Conservation (phyloP, 2,797 vertebrate species). For the Hypotaenidia philippensis region DNA sequence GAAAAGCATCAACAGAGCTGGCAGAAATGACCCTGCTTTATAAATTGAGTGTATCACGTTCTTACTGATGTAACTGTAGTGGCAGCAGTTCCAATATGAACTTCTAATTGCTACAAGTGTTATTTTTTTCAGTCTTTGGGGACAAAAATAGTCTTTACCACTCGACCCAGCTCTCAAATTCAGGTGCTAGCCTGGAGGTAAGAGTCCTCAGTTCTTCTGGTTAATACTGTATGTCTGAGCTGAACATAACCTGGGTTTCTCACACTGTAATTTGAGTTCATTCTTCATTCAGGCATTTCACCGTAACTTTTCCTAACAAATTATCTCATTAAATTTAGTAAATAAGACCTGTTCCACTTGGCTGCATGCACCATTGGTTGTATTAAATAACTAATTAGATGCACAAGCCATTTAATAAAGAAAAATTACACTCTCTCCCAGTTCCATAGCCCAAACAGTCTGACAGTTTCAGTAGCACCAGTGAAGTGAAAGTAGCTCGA, state of each 20-base stretch:
- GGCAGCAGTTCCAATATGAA: background rate
- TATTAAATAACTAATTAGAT: conserved; percentile 29
- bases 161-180: background rate
- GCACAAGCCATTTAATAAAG: background rate
- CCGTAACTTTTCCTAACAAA: conserved; percentile 34
- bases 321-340: conserved; percentile 26
- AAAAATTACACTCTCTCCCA: background rate
- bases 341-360: conserved; percentile 54
- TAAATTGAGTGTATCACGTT: background rate
- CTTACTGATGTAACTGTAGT: background rate
- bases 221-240: background rate
- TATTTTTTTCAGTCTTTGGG: background rate
- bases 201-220: background rate
- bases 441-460: conserved; percentile 1
- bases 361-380: background rate
- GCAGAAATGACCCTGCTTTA: background rate
- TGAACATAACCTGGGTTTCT: background rate
- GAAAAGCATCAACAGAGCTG: background rate
- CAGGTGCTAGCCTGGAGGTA: background rate
- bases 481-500: background rate
- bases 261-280: background rate
- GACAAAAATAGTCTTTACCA: background rate
- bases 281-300: conserved; percentile 19
- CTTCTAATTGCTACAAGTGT: background rate
- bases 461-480: background rate